phyloP scores from a whole-genome alignment of 2,797 vertebrate genomes.

The Molossus molossus region DNA sequence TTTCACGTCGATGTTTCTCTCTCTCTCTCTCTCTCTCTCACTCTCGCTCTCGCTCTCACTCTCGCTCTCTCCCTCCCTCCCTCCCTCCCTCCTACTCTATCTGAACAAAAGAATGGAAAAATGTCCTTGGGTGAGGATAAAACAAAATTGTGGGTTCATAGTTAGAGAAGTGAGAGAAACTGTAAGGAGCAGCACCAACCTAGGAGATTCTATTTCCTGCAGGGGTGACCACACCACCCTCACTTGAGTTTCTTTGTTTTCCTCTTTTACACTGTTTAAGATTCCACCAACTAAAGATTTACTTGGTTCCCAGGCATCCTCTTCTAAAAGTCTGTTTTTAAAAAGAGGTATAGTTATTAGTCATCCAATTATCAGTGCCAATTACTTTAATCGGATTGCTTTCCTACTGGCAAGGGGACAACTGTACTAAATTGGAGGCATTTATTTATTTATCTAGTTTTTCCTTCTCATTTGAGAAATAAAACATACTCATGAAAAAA shows the following conservation, averaged over 20 bases:
- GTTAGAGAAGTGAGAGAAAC: background rate
- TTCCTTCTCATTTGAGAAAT: slow-evolving; percentile 47
- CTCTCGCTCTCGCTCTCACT: too few species aligned
- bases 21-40: too few species aligned
- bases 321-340: slow-evolving; percentile 28
- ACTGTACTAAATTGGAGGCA: background rate
- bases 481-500: slow-evolving; percentile 1
- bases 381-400: slow-evolving; percentile 19
- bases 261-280: background rate
- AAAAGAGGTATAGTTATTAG: slow-evolving; percentile 50
- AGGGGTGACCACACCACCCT: background rate
- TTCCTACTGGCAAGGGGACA: background rate
- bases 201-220: background rate
- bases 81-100: too few species aligned
- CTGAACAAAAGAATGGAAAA: too few species aligned
- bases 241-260: slow-evolving; percentile 38
- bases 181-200: background rate
- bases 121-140: too few species aligned
- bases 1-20: too few species aligned
- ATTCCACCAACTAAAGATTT: slow-evolving; percentile 24
- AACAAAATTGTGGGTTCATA: background rate
- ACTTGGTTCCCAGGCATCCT: background rate
- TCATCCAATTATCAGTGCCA: slow-evolving; percentile 15
- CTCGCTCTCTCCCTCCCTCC: too few species aligned
- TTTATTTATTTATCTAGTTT: slow-evolving; percentile 40